Base-by-base conservation (phyloP, 2,888 invertebrate species). In the Aleiodes leptofemur region DNA sequence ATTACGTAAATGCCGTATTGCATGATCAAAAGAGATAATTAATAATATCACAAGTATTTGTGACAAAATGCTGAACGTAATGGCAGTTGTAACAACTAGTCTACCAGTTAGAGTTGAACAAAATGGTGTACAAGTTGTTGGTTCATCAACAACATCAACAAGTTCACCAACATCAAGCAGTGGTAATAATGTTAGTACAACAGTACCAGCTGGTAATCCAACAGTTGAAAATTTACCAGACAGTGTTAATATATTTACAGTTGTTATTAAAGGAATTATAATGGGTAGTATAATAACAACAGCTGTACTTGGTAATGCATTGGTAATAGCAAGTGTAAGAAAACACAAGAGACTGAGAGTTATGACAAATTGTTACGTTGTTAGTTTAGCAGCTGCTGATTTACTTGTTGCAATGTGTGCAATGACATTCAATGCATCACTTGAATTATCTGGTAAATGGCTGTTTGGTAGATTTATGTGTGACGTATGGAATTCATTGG, bases 331-430 rank as follows among this genome's bases (percentile, higher is more conserved):
- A 80, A 94, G 94, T 84, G 96, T 96, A 53, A 93, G 94, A 84
- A 92, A 95, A 59, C 96, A 96, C 87, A 91, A 96, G 61, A 95
- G 95, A 83, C 92, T 97, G 5, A 92, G 96, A 70, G 96, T 96
- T 80, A 95, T 97, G 86, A 97, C 97, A 68, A 98, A 98, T 90
- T 97, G 96, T 89, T 98, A 98, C 91, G 97, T 98, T 81, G 97
- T 98, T 83, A 97, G 97, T 72, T 90, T 98, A 76, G 98, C 98
- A 1, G 94, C 97, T 86, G 98, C 98, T 57, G 98, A 98, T 86
- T 95, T 98, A 91, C 91, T 98, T 78, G 97, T 98, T 66, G 97
- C 98, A 1, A 90, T 96, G 70, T 96, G 96, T 86, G 97, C 96
- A 81, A 97, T 97, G 97, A 96, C 96, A 74, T 97, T 97, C 90